Percentiles rank a stretch among this genome's conserved stretches.
Conservation (phyloP, 2,888 invertebrate species). For the Chloroclystis v-ata region DNA sequence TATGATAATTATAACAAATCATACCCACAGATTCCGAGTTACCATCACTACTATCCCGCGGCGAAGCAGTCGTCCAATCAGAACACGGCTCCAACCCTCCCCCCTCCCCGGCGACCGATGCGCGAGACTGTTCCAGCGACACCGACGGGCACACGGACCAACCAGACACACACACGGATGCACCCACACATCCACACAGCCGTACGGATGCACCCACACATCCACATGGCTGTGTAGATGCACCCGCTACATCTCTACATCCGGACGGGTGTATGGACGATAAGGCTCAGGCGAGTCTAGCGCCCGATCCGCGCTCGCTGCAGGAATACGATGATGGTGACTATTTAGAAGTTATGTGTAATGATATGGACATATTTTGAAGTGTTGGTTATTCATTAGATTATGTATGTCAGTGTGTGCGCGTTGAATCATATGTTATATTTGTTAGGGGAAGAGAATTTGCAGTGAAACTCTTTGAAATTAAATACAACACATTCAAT, state of each 20-base stretch:
- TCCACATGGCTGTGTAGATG: neutral
- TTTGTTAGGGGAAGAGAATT: too few species aligned
- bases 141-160: conserved; percentile 60
- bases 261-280: too few species aligned
- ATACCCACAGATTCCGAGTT: conserved; percentile 72
- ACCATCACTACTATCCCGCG: conserved; percentile 80
- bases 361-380: conserved; percentile 84
- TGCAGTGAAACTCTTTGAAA: too few species aligned
- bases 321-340: conserved; percentile 81
- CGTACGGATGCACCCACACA: neutral
- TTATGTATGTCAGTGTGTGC: too few species aligned
- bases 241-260: neutral
- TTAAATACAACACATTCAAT: too few species aligned
- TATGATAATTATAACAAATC: too few species aligned
- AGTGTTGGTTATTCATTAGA: too few species aligned
- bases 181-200: conserved; percentile 19
- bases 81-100: conserved; percentile 85
- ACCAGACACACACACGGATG: conserved; percentile 50
- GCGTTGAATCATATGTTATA: too few species aligned
- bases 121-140: conserved; percentile 82
- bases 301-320: conserved; percentile 44
- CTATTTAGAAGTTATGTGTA: conserved; percentile 83
- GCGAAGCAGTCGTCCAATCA: conserved; percentile 77
- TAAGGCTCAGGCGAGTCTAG: neutral
- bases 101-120: conserved; percentile 88